These are phyloP conservation scores for Rhombomys opimus DNA, from an alignment of 2,113 vertebrate genomes.

Conservation along the genomic window DNA sequence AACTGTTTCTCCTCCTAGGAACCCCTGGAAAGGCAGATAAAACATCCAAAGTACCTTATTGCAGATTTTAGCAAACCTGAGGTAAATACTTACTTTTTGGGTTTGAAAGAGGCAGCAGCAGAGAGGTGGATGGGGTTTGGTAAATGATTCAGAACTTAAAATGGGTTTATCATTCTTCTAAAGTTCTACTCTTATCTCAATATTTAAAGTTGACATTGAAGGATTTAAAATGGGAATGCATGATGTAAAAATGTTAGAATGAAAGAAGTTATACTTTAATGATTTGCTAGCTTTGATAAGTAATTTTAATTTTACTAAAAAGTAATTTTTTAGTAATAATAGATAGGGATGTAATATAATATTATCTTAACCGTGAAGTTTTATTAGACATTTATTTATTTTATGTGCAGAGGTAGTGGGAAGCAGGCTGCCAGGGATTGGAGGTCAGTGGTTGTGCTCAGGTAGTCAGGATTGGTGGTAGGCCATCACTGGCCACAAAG, in stretches of 20 bases:
- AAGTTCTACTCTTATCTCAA: background rate
- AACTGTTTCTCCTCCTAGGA: slow-evolving; percentile 88
- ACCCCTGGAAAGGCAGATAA: slow-evolving; percentile 92
- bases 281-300: background rate
- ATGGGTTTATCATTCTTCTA: background rate
- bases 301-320: background rate
- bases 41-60: slow-evolving; percentile 91
- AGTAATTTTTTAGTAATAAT: slow-evolving; percentile 3
- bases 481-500: background rate
- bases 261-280: background rate
- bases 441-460: background rate
- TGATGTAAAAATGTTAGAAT: slow-evolving; percentile 13
- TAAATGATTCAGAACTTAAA: slow-evolving; percentile 47
- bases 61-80: slow-evolving; percentile 97
- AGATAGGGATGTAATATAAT: background rate
- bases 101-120: slow-evolving; percentile 15
- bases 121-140: background rate
- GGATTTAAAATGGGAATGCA: slow-evolving; percentile 52
- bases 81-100: slow-evolving; percentile 86
- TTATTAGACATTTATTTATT: background rate
- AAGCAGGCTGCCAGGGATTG: background rate
- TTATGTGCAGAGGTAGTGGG: background rate
- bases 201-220: background rate
- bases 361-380: background rate
- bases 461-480: no score